Conservation (phyloP, 2,113 vertebrate genomes). For the Erythrocebus patas region DNA sequence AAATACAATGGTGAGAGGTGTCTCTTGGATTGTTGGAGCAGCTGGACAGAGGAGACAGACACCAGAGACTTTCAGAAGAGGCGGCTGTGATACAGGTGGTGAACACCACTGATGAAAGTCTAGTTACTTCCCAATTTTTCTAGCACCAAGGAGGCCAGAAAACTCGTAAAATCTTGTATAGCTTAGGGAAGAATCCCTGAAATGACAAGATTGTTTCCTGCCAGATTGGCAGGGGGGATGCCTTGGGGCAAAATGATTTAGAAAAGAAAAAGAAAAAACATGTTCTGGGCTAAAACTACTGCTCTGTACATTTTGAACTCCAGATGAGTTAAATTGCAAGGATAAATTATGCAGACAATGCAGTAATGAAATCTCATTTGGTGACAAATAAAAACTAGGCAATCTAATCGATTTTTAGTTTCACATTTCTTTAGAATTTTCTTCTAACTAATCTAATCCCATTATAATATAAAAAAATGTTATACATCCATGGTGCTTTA, state of each 20-base stretch:
- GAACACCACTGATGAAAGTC: not conserved
- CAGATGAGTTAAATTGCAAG: constrained; percentile 30
- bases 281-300: not conserved
- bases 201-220: not conserved
- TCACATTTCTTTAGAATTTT: constrained; percentile 57
- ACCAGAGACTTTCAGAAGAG: not conserved
- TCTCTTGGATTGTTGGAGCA: not conserved
- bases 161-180: not conserved
- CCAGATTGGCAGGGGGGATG: not conserved
- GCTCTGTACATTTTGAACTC: not conserved
- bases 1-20: accelerated
- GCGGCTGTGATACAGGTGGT: not conserved
- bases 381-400: constrained; percentile 23
- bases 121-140: not conserved
- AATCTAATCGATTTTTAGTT: constrained; percentile 37
- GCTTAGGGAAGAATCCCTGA: accelerated
- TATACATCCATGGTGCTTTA: not conserved
- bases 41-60: not conserved
- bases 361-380: not conserved
- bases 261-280: not conserved
- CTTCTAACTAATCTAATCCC: constrained; percentile 46
- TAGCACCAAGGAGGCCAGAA: not conserved
- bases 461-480: constrained; percentile 39
- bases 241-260: not conserved
- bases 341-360: not conserved